A percentile compares a stretch with the other conserved stretches of the same genome.
Evolutionary conservation across 2,797 vertebrate genomes (phyloP).

Genomic region (Catostomus latipinnis): DNA sequence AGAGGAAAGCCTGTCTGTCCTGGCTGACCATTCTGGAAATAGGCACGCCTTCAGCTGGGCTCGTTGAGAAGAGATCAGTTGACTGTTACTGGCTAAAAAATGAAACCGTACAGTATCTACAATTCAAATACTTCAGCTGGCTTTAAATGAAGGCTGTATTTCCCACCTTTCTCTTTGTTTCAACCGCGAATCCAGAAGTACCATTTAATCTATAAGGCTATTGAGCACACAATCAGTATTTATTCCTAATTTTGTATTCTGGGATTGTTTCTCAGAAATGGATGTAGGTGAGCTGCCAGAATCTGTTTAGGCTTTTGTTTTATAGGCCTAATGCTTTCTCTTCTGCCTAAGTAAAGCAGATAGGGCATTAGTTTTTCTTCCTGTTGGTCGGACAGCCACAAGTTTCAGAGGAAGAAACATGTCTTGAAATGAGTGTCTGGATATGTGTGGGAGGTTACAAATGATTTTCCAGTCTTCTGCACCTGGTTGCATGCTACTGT

Average conservation of each 20-base stretch:
- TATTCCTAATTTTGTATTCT: background rate
- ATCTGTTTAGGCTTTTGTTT: slow-evolving; percentile 9
- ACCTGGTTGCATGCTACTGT: slow-evolving; percentile 31
- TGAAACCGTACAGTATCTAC: background rate
- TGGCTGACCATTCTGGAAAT: slow-evolving; percentile 41
- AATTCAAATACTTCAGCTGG: background rate
- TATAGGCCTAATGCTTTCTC: slow-evolving; percentile 3
- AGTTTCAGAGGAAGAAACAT: slow-evolving; percentile 32
- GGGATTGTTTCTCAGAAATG: slow-evolving; percentile 21
- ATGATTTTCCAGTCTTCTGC: slow-evolving; percentile 28
- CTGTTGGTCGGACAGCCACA: slow-evolving; percentile 12
- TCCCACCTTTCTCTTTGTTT: background rate
- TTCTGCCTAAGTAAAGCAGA: slow-evolving; percentile 7
- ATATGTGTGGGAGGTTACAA: slow-evolving; percentile 39
- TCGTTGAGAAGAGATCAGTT: background rate
- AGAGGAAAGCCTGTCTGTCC: slow-evolving; percentile 14
- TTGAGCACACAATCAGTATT: background rate
- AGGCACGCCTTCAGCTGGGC: slow-evolving; percentile 11
- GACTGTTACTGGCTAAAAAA: slow-evolving; percentile 15
- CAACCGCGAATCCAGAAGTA: background rate
- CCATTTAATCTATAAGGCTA: background rate
- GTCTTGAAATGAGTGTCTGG: slow-evolving; percentile 36
- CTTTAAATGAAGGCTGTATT: slow-evolving; percentile 8
- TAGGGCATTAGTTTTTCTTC: slow-evolving; percentile 13
- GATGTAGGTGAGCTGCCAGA: background rate